phyloP scores from a whole-genome alignment of 2,797 vertebrate species.

The Thalassophryne amazonica region DNA sequence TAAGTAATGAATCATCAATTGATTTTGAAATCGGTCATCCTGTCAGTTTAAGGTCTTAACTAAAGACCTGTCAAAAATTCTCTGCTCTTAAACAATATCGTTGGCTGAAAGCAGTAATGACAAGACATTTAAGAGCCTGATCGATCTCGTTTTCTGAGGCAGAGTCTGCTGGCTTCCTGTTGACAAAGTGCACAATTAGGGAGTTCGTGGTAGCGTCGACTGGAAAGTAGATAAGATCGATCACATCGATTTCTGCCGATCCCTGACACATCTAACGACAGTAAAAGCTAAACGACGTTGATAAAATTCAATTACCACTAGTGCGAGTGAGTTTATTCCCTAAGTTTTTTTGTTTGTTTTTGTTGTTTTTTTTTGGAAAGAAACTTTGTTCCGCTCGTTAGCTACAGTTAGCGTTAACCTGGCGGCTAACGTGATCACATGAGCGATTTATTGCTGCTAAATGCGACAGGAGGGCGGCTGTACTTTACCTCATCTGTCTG shows the following conservation, averaged over 20 bases:
- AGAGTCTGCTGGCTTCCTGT: slow-evolving; percentile 23
- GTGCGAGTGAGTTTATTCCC: no score
- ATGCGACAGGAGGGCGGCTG: not conserved
- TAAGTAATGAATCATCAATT: not conserved
- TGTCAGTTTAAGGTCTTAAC: no score
- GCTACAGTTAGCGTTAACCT: slow-evolving; percentile 13
- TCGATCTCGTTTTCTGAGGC: no score
- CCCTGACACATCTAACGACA: not conserved
- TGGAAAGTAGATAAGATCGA: not conserved
- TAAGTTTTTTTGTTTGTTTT: no score
- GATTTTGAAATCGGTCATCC: slow-evolving; percentile 10
- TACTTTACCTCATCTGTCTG: slow-evolving; percentile 71
- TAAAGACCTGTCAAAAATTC: no score
- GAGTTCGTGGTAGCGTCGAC: not conserved
- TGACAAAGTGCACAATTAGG: not conserved
- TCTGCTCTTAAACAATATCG: no score
- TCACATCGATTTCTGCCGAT: not conserved
- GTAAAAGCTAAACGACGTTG: not conserved
- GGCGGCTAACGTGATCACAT: slow-evolving; percentile 25
- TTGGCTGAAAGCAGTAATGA: not conserved
- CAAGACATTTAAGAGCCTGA: not conserved
- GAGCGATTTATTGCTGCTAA: not conserved
- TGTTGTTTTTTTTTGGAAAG: no score
- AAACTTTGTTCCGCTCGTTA: no score
- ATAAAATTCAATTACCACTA: no score